These are phyloP conservation scores for Hydraecia micacea DNA, from an alignment of 2,888 invertebrate species.

Conservation along the genomic window DNA sequence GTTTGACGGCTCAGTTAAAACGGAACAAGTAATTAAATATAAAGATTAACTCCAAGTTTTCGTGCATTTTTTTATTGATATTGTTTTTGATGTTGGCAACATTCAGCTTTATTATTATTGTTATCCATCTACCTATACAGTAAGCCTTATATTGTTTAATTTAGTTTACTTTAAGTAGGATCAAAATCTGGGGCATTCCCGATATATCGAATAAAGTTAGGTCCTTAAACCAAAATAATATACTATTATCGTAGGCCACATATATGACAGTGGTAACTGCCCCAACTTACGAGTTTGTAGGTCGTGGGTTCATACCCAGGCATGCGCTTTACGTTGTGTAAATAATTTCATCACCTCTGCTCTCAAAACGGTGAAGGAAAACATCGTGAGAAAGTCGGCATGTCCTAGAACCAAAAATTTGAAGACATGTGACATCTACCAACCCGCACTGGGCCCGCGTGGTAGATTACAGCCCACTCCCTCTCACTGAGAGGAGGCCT, in stretches of 20 bases:
- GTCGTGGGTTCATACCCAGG: too few relatives aligned
- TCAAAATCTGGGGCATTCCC: neutral
- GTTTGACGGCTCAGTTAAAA: slow-evolving; percentile 75
- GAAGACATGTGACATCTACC: neutral
- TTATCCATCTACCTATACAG: neutral
- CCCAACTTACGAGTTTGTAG: neutral
- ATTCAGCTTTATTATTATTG: slow-evolving; percentile 25
- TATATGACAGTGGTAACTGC: neutral
- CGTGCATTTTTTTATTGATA: slow-evolving; percentile 45
- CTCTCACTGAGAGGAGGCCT: neutral
- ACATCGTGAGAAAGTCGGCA: too few relatives aligned
- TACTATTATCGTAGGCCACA: neutral
- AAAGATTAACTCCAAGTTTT: slow-evolving; percentile 64
- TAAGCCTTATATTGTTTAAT: neutral
- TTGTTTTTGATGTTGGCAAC: slow-evolving; percentile 36
- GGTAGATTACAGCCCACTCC: neutral
- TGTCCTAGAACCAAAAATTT: neutral
- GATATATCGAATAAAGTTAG: neutral
- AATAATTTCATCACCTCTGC: neutral
- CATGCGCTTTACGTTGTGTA: neutral
- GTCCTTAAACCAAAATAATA: neutral
- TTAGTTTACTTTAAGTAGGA: neutral
- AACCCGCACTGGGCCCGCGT: too few relatives aligned
- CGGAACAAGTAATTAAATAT: slow-evolving; percentile 77
- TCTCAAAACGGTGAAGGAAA: neutral